Evolutionary conservation across 1,140 invertebrate genomes (phyloP).

Genomic region (Dufourea novaeangliae): DNA sequence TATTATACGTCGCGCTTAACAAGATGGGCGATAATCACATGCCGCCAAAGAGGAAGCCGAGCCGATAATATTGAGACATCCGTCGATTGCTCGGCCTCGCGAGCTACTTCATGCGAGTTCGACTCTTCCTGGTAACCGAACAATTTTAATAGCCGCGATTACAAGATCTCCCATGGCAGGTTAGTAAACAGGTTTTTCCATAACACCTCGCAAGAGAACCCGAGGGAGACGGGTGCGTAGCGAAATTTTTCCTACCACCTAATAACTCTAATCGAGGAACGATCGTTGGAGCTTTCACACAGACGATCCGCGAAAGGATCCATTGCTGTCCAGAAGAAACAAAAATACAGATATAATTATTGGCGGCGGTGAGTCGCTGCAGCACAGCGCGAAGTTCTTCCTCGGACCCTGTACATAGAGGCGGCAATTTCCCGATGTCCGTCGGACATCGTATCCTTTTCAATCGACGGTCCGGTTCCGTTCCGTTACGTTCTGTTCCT

Average conservation of each 20-base stretch:
- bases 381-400: neutral
- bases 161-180: neutral
- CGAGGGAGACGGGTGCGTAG: neutral
- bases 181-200: conserved; percentile 33
- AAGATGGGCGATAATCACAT: conserved; percentile 35
- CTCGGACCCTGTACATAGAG: neutral
- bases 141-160: conserved; percentile 19
- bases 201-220: neutral
- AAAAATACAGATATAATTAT: conserved; percentile 6
- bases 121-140: conserved; percentile 18
- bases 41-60: neutral
- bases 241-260: conserved; percentile 15
- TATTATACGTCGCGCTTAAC: conserved; percentile 19
- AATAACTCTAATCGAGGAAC: conserved; percentile 25
- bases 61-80: conserved; percentile 40
- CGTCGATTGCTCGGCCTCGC: neutral
- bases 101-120: neutral
- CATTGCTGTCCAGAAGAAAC: neutral
- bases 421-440: conserved; percentile 5
- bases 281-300: neutral
- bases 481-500: too few species aligned
- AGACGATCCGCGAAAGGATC: neutral
- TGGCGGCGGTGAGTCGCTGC: too few species aligned
- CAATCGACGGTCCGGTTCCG: neutral
- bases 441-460: neutral